Base-by-base conservation (phyloP, 1,140 invertebrate species). In the Bathynomus jamesi region DNA sequence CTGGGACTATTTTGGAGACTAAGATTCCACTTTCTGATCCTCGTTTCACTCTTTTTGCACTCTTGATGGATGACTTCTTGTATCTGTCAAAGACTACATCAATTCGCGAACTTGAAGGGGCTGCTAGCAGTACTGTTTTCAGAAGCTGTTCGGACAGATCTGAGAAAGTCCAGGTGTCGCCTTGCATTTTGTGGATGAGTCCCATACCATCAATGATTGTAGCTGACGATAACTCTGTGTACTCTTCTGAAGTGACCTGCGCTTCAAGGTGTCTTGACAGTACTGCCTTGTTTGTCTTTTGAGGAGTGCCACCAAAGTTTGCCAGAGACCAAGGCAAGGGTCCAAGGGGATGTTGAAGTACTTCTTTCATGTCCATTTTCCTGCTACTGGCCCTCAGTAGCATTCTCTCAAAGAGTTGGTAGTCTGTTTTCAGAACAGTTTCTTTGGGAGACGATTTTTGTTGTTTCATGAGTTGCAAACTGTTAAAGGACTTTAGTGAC, bases 61-160 rank as follows among this genome's bases (percentile, higher is more conserved):
- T n/a, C n/a, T n/a, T n/a, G n/a, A n/a, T n/a, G n/a, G n/a, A n/a
- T n/a, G n/a, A n/a, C n/a, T n/a, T n/a, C n/a, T n/a, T n/a, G n/a
- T n/a, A n/a, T n/a, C n/a, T n/a, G n/a, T n/a, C n/a, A n/a, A n/a
- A n/a, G n/a, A n/a, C n/a, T n/a, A n/a, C n/a, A n/a, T n/a, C n/a
- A n/a, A n/a, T n/a, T n/a, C n/a, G n/a, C n/a, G n/a, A n/a, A n/a
- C n/a, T n/a, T n/a, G n/a, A n/a, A n/a, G n/a, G n/a, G n/a, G n/a
- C n/a, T n/a, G n/a, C n/a, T n/a, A n/a, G n/a, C n/a, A n/a, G n/a
- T n/a, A n/a, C n/a, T n/a, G n/a, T n/a, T n/a, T n/a, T n/a, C n/a
- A n/a, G n/a, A n/a, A n/a, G n/a, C n/a, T n/a, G n/a, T 53, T 68
- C 3, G 63, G 71, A 62, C 11, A 72, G 61, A 21, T 72, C 29